Conservation (phyloP, 2,888 invertebrate genomes). For the Pimpla rufipes region DNA sequence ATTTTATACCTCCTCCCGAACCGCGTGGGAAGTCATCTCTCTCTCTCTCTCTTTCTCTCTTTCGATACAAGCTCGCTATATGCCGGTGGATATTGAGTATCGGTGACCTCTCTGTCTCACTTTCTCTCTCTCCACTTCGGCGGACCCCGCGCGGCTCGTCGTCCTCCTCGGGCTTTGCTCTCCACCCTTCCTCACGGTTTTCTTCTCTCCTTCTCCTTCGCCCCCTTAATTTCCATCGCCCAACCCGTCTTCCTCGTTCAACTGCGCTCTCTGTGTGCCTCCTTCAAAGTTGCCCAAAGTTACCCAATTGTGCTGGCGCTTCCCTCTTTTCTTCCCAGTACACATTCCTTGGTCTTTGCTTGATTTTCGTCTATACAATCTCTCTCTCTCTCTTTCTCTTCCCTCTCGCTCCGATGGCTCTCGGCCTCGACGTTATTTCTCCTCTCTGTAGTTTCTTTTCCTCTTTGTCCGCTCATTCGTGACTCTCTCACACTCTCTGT, state of each 20-base stretch:
- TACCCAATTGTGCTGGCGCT: constrained; percentile 71
- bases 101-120: constrained; percentile 64
- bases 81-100: constrained; percentile 73
- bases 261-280: constrained; percentile 63
- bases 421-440: background rate
- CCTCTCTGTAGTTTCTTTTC: background rate
- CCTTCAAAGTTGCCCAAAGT: constrained; percentile 71
- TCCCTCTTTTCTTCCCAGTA: constrained; percentile 32
- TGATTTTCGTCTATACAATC: constrained; percentile 10
- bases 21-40: constrained; percentile 53
- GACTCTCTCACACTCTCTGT: no score
- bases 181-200: background rate
- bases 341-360: constrained; percentile 17
- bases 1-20: constrained; percentile 56
- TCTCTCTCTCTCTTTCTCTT: no score
- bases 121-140: no score
- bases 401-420: background rate
- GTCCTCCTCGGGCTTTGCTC: background rate
- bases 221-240: background rate
- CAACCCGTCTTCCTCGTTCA: constrained; percentile 45
- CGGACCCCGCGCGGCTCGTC: no score
- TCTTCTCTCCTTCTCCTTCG: background rate
- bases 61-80: constrained; percentile 22
- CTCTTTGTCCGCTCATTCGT: constrained; percentile 6
- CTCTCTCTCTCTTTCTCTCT: no score